These are phyloP conservation scores for Zosterops hypoxanthus DNA, from an alignment of 2,113 vertebrate genomes.

Conservation along the genomic window DNA sequence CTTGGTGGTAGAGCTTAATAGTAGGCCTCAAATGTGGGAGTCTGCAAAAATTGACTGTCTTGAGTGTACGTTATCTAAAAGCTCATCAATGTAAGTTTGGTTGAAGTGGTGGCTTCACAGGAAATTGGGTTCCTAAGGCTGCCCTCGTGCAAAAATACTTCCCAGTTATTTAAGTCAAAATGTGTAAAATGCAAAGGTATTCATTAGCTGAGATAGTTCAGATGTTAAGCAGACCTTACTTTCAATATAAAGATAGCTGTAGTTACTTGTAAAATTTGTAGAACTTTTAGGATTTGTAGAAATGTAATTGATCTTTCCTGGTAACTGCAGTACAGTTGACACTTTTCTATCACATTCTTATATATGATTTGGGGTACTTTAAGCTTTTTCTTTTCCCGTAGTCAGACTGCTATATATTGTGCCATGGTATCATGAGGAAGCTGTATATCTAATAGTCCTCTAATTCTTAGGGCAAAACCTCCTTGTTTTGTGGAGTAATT, in stretches of 20 bases:
- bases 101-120: background rate
- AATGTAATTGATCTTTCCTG: background rate
- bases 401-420: background rate
- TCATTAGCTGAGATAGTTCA: background rate
- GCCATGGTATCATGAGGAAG: background rate
- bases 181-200: background rate
- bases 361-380: background rate
- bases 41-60: background rate
- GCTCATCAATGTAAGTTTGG: background rate
- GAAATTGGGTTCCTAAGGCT: background rate
- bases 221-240: background rate
- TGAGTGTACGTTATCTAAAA: background rate
- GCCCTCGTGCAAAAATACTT: background rate
- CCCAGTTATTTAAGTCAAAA: background rate
- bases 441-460: background rate
- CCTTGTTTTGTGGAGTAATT: background rate
- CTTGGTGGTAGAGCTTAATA: background rate
- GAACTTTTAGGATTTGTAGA: background rate
- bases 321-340: background rate
- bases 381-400: background rate
- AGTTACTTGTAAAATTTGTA: background rate
- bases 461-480: background rate
- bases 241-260: background rate
- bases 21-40: background rate
- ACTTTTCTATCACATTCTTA: background rate